phyloP scores from a whole-genome alignment of 2,888 invertebrate genomes.

The Watsonalla cultraria region DNA sequence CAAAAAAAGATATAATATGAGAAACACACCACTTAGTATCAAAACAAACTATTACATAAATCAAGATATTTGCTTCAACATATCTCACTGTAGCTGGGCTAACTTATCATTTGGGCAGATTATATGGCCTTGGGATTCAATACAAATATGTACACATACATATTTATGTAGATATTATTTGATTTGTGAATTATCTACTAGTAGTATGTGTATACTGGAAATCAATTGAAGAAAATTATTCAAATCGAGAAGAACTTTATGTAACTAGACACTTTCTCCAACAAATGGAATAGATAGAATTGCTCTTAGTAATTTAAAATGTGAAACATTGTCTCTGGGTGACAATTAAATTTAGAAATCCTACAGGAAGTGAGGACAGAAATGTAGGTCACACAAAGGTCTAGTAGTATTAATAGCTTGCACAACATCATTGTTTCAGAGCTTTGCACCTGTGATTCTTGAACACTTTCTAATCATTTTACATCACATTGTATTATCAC shows the following conservation, averaged over 20 bases:
- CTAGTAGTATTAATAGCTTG: conserved; percentile 43
- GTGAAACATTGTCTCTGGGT: conserved; percentile 48
- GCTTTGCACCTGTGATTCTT: conserved; percentile 6
- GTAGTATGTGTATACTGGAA: neutral
- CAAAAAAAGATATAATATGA: neutral
- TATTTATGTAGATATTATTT: conserved; percentile 8
- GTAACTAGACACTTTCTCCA: neutral
- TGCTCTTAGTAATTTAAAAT: conserved; percentile 24
- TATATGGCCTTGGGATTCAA: conserved; percentile 37
- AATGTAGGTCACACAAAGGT: conserved; percentile 65
- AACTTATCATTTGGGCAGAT: conserved; percentile 27
- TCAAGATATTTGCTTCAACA: conserved; percentile 1
- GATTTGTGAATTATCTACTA: neutral
- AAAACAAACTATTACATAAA: neutral
- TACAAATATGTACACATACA: conserved; percentile 19
- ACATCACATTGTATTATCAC: conserved; percentile 4
- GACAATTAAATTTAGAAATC: conserved; percentile 60
- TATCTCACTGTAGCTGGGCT: conserved; percentile 13
- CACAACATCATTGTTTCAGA: conserved; percentile 14
- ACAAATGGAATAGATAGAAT: conserved; percentile 11
- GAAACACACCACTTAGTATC: neutral
- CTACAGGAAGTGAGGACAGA: conserved; percentile 53
- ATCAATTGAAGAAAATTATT: too few species aligned
- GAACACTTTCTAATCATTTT: conserved; percentile 11
- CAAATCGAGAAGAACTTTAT: neutral